Evolutionary conservation across 2,888 invertebrate genomes (phyloP).

Genomic region (Lepidocyrtinus sp.): DNA sequence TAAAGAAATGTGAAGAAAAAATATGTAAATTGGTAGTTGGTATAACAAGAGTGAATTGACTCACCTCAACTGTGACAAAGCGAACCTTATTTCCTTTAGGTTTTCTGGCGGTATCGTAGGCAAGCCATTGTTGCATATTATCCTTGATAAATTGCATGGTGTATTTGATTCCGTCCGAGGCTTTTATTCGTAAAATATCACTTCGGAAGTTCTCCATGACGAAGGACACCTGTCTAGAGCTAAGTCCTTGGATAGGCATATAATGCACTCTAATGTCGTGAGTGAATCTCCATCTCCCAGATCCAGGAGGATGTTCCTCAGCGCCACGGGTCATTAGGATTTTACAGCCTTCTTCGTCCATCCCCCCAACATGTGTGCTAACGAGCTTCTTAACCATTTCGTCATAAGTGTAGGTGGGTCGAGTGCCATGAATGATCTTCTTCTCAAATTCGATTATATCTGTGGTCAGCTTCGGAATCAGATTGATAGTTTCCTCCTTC

Average conservation of each 20-base stretch:
- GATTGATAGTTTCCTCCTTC: slow-evolving; percentile 48
- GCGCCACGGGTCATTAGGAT: slow-evolving; percentile 64
- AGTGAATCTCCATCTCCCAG: slow-evolving; percentile 61
- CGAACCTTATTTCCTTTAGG: slow-evolving; percentile 55
- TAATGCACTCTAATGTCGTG: slow-evolving; percentile 68
- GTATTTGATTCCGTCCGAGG: slow-evolving; percentile 60
- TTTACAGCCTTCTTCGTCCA: slow-evolving; percentile 61
- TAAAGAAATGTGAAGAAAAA: background rate
- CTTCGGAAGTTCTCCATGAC: slow-evolving; percentile 63
- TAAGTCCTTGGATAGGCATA: slow-evolving; percentile 61
- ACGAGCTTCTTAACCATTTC: slow-evolving; percentile 74
- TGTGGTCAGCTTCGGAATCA: slow-evolving; percentile 61
- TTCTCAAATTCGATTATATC: slow-evolving; percentile 70
- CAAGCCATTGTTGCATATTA: slow-evolving; percentile 61
- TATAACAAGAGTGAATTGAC: background rate
- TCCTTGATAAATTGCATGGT: slow-evolving; percentile 51
- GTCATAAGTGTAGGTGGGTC: slow-evolving; percentile 78
- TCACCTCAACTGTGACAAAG: slow-evolving; percentile 59
- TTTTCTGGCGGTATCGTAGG: slow-evolving; percentile 9
- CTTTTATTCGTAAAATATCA: slow-evolving; percentile 64
- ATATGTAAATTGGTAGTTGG: background rate
- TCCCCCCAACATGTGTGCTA: slow-evolving; percentile 59
- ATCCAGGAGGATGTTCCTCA: slow-evolving; percentile 54
- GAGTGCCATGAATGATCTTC: slow-evolving; percentile 74
- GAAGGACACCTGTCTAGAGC: slow-evolving; percentile 58